Conservation (phyloP, 2,888 invertebrate species). For the Dioctria linearis region DNA sequence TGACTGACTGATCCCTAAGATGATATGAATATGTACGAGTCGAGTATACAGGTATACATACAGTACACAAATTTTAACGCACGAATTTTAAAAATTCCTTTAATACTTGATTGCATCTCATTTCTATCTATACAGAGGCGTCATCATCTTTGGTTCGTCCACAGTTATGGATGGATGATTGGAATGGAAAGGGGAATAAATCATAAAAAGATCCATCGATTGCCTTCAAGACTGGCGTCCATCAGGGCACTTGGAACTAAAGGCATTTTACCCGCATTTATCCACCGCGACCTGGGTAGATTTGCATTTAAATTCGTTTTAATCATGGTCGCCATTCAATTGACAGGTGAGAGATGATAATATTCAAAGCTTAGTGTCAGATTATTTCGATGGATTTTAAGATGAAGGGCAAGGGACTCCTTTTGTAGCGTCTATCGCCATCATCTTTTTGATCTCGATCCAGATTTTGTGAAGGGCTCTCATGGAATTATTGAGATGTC, state of each 20-base stretch:
- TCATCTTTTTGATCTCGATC: too few species aligned
- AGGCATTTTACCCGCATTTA: conserved; percentile 10
- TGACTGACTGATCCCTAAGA: not conserved
- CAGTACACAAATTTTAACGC: conserved; percentile 1
- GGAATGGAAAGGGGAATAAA: conserved; percentile 11
- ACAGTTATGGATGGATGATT: conserved; percentile 21
- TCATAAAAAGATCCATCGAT: conserved; percentile 34
- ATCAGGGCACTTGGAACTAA: not conserved
- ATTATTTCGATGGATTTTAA: conserved; percentile 44
- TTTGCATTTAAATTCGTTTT: conserved; percentile 51
- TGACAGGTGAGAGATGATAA: conserved; percentile 42
- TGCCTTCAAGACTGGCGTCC: conserved; percentile 36
- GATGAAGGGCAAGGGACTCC: not conserved
- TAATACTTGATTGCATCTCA: conserved; percentile 36
- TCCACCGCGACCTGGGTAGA: conserved; percentile 30
- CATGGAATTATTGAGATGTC: too few species aligned
- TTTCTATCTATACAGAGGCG: not conserved
- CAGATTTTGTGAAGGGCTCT: too few species aligned
- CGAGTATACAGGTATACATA: not conserved
- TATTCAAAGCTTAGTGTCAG: conserved; percentile 49
- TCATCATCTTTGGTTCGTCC: conserved; percentile 2
- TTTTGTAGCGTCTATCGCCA: too few species aligned
- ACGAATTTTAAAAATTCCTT: conserved; percentile 36
- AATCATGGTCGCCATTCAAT: conserved; percentile 40
- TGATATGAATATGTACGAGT: too few species aligned